A percentile compares a stretch with the other conserved stretches of the same genome.
Evolutionary conservation across 1,140 invertebrate genomes (phyloP).

Genomic region (Euschistus heros): DNA sequence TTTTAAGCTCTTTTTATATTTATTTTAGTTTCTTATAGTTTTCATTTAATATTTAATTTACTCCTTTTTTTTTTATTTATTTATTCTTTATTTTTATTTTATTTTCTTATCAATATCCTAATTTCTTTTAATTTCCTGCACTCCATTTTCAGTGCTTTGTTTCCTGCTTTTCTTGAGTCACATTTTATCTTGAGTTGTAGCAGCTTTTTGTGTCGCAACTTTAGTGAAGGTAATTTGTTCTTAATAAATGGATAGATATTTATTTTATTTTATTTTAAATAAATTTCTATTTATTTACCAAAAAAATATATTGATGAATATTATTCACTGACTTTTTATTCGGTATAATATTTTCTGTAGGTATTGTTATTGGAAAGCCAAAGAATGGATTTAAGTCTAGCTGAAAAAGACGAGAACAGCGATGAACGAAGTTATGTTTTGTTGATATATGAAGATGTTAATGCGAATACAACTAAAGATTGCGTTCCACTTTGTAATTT

Average conservation of each 20-base stretch:
- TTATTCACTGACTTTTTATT: too few relatives aligned
- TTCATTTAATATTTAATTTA: too few relatives aligned
- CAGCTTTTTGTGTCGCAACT: constrained; percentile 4
- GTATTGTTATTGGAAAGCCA: constrained; percentile 58
- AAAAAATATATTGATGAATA: too few relatives aligned
- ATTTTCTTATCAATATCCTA: background rate
- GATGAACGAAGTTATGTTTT: constrained; percentile 79
- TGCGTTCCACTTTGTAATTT: constrained; percentile 70
- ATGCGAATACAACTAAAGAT: constrained; percentile 53
- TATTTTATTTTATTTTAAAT: too few relatives aligned
- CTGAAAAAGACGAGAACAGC: constrained; percentile 31
- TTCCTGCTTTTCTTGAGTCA: constrained; percentile 14
- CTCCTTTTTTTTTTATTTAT: constrained; percentile 13
- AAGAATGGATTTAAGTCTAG: constrained; percentile 34
- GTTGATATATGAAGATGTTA: constrained; percentile 69
- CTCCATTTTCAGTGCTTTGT: constrained; percentile 14
- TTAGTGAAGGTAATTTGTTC: background rate
- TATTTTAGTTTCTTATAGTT: too few relatives aligned
- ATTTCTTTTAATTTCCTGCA: background rate
- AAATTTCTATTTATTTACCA: too few relatives aligned
- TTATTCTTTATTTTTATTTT: background rate
- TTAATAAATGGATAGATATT: too few relatives aligned
- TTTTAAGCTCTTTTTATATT: too few relatives aligned
- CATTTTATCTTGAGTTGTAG: constrained; percentile 13
- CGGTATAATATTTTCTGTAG: constrained; percentile 37